Evolutionary conservation across 2,888 invertebrate species (phyloP).

Genomic region (Aspidiotus destructor): DNA sequence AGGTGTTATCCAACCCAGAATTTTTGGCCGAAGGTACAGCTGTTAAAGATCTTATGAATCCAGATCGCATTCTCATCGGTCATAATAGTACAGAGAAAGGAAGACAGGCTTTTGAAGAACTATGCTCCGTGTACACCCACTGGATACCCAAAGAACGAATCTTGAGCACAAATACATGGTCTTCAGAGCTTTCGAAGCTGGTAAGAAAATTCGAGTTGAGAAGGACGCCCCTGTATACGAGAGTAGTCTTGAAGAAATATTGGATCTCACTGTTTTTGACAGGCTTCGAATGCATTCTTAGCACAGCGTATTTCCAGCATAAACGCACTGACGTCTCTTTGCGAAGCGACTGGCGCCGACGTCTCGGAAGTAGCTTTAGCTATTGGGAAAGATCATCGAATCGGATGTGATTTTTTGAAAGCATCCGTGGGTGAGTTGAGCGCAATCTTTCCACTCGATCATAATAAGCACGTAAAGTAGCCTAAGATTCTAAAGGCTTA

Average conservation of each 20-base stretch:
- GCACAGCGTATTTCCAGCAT: slow-evolving; percentile 98
- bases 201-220: slow-evolving; percentile 45
- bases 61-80: slow-evolving; percentile 93
- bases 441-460: slow-evolving; percentile 39
- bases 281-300: slow-evolving; percentile 96
- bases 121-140: slow-evolving; percentile 84
- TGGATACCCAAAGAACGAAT: slow-evolving; percentile 84
- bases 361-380: slow-evolving; percentile 94
- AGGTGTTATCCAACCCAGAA: slow-evolving; percentile 97
- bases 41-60: slow-evolving; percentile 77
- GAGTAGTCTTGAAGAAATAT: too few relatives aligned
- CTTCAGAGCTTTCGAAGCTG: slow-evolving; percentile 93
- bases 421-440: slow-evolving; percentile 52
- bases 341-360: slow-evolving; percentile 96
- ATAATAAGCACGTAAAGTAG: too few relatives aligned
- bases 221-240: too few relatives aligned
- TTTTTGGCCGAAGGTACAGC: slow-evolving; percentile 98
- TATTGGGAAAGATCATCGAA: slow-evolving; percentile 85
- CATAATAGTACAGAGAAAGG: slow-evolving; percentile 68
- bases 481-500: too few relatives aligned
- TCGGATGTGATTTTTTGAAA: slow-evolving; percentile 92
- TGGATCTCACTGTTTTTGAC: slow-evolving; percentile 9
- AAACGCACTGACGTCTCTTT: slow-evolving; percentile 92
- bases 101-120: slow-evolving; percentile 69
- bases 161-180: slow-evolving; percentile 97